Conservation (phyloP, 2,888 invertebrate genomes). For the Pardosa pseudoannulata region DNA sequence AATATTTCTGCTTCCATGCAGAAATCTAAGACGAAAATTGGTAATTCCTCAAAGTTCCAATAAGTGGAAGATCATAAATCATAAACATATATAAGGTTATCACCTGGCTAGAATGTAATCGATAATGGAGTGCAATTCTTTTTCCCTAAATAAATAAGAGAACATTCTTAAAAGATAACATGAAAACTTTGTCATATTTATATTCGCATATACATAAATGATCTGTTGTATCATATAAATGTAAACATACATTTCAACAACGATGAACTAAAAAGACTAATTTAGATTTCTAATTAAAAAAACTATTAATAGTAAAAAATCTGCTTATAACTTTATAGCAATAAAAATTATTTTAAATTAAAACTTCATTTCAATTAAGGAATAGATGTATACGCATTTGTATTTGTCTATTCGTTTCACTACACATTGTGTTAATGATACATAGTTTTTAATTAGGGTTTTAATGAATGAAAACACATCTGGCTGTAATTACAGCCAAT, state of each 20-base stretch:
- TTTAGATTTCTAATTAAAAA: background rate
- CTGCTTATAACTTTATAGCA: conserved; percentile 22
- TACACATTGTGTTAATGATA: conserved; percentile 41
- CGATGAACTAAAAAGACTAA: conserved; percentile 35
- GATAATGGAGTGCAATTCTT: too few relatives aligned
- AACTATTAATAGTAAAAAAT: conserved; percentile 49
- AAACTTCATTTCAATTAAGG: conserved; percentile 46
- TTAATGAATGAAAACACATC: conserved; percentile 64
- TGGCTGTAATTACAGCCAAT: conserved; percentile 53
- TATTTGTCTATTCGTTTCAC: conserved; percentile 13
- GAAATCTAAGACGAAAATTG: too few relatives aligned
- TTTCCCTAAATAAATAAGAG: too few relatives aligned
- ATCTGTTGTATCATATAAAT: conserved; percentile 11
- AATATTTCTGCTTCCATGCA: too few relatives aligned
- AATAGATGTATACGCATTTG: conserved; percentile 43
- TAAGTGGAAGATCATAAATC: too few relatives aligned
- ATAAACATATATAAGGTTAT: too few relatives aligned
- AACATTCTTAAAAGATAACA: too few relatives aligned
- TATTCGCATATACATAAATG: too few relatives aligned
- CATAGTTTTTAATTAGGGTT: conserved; percentile 67
- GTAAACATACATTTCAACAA: background rate
- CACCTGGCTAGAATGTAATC: too few relatives aligned
- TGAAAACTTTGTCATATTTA: too few relatives aligned
- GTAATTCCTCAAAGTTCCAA: too few relatives aligned
- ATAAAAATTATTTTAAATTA: conserved; percentile 35